Percentiles rank a stretch among this genome's conserved stretches.
Evolutionary conservation across 1,140 invertebrate species (phyloP).

Genomic region (Philotrypesis tridentata): DNA sequence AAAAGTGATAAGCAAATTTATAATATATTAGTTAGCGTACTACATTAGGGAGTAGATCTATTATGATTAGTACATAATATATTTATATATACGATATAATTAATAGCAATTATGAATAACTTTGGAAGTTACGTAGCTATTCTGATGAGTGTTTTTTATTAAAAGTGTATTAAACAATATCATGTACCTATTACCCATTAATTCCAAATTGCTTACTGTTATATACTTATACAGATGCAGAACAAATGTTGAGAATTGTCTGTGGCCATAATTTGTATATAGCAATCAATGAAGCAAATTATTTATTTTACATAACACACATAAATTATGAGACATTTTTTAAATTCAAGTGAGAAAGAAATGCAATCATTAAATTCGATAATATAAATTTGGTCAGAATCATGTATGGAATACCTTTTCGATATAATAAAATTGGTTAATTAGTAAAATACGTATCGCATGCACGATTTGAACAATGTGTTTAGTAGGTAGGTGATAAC

Average conservation of each 20-base stretch:
- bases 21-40: neutral
- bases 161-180: neutral
- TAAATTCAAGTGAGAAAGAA: no score
- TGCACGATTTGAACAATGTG: neutral
- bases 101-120: neutral
- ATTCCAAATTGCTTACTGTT: neutral
- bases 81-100: no score
- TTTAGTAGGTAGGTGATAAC: neutral
- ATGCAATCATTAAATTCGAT: no score
- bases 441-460: neutral
- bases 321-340: no score
- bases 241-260: slow-evolving; percentile 28
- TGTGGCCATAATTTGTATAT: neutral
- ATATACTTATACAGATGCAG: neutral
- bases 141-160: neutral
- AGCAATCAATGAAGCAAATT: no score
- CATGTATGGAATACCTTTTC: neutral
- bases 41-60: neutral
- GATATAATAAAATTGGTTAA: neutral
- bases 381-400: neutral
- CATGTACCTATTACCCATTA: neutral
- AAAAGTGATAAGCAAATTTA: neutral
- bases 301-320: no score
- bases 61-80: neutral
- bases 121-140: slow-evolving; percentile 34